phyloP scores from a whole-genome alignment of 2,888 invertebrate species.

The Hypena proboscidalis region DNA sequence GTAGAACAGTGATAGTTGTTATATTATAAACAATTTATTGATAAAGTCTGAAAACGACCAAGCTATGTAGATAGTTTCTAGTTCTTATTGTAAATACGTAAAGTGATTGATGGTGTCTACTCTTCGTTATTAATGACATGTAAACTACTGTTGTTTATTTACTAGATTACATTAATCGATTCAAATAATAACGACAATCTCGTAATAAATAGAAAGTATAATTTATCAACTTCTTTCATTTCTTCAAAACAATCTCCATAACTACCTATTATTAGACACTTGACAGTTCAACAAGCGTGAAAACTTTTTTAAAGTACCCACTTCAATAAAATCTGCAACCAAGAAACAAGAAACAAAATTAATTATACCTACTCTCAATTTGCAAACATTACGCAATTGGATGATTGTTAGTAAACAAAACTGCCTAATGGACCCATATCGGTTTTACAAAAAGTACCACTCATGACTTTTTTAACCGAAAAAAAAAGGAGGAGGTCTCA shows the following conservation, averaged over 20 bases:
- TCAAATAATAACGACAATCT: constrained; percentile 59
- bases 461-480: too few relatives aligned
- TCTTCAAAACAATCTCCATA: constrained; percentile 18
- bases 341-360: constrained; percentile 1
- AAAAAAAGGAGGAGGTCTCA: too few relatives aligned
- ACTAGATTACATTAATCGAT: constrained; percentile 64
- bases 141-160: constrained; percentile 78
- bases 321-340: neutral
- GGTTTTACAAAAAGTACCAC: too few relatives aligned
- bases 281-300: neutral
- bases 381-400: too few relatives aligned
- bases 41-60: constrained; percentile 84
- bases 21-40: constrained; percentile 59
- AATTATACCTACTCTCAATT: too few relatives aligned
- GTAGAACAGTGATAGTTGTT: constrained; percentile 60
- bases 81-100: constrained; percentile 73
- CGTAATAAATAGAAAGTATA: constrained; percentile 76
- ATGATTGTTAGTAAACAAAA: too few relatives aligned
- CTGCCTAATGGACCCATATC: too few relatives aligned
- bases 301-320: too few relatives aligned
- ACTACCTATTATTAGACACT: neutral
- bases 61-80: constrained; percentile 76
- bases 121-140: constrained; percentile 67
- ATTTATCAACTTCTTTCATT: constrained; percentile 55
- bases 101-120: constrained; percentile 65